phyloP scores from a whole-genome alignment of 2,888 invertebrate genomes.

The Hipparchia sbordonii region DNA sequence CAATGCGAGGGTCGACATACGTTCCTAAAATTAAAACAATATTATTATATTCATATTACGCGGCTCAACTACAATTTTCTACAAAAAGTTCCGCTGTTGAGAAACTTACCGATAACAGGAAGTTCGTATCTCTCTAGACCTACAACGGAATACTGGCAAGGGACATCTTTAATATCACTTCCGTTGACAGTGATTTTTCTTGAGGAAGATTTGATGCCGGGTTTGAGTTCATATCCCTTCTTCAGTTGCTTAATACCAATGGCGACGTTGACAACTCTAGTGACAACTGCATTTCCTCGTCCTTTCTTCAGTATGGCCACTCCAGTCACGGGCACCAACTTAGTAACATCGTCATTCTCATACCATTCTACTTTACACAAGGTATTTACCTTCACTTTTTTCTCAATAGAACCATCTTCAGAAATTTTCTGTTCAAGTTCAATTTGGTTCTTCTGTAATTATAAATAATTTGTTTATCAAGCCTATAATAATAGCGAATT shows the following conservation, averaged over 20 bases:
- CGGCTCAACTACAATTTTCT: too few relatives aligned
- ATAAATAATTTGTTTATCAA: conserved; percentile 5
- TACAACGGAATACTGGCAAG: conserved; percentile 85
- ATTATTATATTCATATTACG: neutral
- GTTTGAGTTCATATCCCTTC: conserved; percentile 84
- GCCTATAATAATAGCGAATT: neutral
- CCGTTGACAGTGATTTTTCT: conserved; percentile 85
- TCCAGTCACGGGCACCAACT: conserved; percentile 83
- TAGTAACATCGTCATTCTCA: conserved; percentile 84
- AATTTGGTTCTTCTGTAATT: conserved; percentile 74
- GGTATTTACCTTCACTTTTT: conserved; percentile 84
- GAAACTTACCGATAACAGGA: conserved; percentile 86
- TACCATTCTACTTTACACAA: conserved; percentile 88
- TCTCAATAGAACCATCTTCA: conserved; percentile 80
- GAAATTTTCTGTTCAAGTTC: conserved; percentile 74
- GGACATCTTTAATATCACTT: conserved; percentile 84
- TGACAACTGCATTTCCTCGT: conserved; percentile 76
- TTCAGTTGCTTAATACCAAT: conserved; percentile 80
- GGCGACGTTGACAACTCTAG: conserved; percentile 82
- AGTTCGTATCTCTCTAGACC: conserved; percentile 86
- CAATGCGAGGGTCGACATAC: conserved; percentile 87
- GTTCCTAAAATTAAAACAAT: conserved; percentile 78
- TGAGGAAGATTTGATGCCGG: conserved; percentile 85
- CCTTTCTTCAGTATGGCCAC: conserved; percentile 81
- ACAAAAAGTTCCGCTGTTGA: neutral